phyloP scores from a whole-genome alignment of 1,140 invertebrate species.

The Pteromalus puparum region DNA sequence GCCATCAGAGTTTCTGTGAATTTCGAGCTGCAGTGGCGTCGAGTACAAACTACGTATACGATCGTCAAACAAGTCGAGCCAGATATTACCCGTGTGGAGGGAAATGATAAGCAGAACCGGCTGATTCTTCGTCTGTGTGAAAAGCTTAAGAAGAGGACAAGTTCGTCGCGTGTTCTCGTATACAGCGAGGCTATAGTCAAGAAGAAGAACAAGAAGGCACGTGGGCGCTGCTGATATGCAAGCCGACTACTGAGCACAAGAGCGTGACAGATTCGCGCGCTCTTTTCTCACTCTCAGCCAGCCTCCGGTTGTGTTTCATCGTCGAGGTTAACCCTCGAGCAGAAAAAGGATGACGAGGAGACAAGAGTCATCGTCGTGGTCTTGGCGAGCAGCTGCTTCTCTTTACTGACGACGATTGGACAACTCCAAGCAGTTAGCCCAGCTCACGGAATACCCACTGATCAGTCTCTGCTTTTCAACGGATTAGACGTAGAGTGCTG shows the following conservation, averaged over 20 bases:
- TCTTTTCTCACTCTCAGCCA: neutral
- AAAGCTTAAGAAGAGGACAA: neutral
- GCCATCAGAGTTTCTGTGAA: neutral
- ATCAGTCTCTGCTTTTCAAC: neutral
- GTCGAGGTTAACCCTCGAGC: constrained; percentile 17
- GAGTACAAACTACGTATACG: neutral
- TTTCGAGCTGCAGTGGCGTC: constrained; percentile 22
- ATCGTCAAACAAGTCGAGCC: neutral
- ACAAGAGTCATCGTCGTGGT: constrained; percentile 49
- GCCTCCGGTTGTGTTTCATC: neutral
- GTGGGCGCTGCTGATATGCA: constrained; percentile 56
- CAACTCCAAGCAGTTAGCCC: neutral
- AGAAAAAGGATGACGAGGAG: constrained; percentile 21
- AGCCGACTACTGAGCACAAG: constrained; percentile 27
- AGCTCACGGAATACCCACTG: neutral
- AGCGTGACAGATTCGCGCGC: neutral
- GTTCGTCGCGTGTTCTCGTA: constrained; percentile 55
- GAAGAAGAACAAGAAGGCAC: constrained; percentile 52
- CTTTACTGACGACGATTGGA: constrained; percentile 44
- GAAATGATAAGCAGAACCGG: constrained; percentile 12
- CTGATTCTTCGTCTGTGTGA: neutral
- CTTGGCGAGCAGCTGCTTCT: constrained; percentile 28
- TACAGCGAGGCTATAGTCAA: neutral
- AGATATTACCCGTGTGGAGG: neutral
- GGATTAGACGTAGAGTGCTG: neutral